Evolutionary conservation across 64 coral and sea anemone genomes (phyloP).

Genomic region (Montipora foliosa): DNA sequence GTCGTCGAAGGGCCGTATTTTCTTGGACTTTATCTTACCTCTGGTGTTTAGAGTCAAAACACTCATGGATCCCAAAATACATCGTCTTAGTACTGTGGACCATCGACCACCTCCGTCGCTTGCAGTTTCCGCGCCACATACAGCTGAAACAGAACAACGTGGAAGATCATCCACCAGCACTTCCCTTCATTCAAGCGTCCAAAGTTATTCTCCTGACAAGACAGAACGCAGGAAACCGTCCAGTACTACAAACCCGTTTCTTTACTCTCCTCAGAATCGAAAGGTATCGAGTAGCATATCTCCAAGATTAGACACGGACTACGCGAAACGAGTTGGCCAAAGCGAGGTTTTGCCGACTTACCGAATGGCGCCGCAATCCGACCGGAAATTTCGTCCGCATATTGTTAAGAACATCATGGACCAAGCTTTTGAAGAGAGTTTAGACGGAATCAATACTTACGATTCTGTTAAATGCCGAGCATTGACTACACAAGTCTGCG

Average conservation of each 20-base stretch:
- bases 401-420: conserved; percentile 89
- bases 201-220: conserved; percentile 41
- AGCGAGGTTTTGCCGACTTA: conserved; percentile 70
- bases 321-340: background rate
- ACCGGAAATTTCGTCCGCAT: conserved; percentile 76
- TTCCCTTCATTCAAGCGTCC: conserved; percentile 1
- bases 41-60: background rate
- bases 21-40: background rate
- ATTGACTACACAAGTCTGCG: conserved; percentile 70
- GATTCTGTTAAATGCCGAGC: conserved; percentile 79
- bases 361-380: conserved; percentile 57
- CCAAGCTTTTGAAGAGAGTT: conserved; percentile 70
- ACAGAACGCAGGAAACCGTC: conserved; percentile 49
- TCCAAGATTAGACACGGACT: conserved; percentile 28
- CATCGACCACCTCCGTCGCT: conserved; percentile 3
- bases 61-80: background rate
- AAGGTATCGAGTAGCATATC: conserved; percentile 26
- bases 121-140: background rate
- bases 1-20: background rate
- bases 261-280: conserved; percentile 20
- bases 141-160: background rate
- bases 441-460: conserved; percentile 68
- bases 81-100: background rate
- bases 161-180: conserved; percentile 21
- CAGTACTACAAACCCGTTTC: conserved; percentile 20